Percentiles rank a stretch among this genome's conserved stretches.
Conservation (phyloP, 2,113 vertebrate genomes). For the Bos javanicus region DNA sequence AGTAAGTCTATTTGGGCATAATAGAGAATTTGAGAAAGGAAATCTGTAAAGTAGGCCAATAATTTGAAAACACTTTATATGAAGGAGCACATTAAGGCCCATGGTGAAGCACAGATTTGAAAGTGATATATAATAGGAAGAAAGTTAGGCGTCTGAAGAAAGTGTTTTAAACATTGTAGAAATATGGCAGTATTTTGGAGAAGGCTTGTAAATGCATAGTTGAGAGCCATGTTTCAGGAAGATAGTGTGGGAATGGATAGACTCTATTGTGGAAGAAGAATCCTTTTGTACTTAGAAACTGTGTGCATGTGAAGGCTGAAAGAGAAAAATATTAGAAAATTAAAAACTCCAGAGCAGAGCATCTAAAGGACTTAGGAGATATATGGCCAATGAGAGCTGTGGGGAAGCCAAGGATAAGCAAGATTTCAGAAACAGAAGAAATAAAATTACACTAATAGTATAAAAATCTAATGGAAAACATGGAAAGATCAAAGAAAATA, state of each 20-base stretch:
- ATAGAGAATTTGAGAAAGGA: neutral
- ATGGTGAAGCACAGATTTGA: neutral
- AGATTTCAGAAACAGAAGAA: neutral
- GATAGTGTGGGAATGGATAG: neutral
- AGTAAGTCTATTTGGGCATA: neutral
- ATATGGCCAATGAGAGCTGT: rapidly evolving
- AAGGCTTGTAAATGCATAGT: neutral
- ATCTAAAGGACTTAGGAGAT: neutral
- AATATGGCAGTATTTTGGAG: neutral
- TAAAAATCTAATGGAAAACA: neutral
- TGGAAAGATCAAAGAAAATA: neutral
- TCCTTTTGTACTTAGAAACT: neutral
- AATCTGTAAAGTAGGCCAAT: neutral
- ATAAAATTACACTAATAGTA: neutral
- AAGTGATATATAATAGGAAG: neutral
- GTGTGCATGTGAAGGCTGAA: neutral
- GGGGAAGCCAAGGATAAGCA: neutral
- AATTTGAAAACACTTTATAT: neutral
- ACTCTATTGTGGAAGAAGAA: neutral
- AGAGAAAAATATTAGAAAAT: neutral
- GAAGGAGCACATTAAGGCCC: neutral
- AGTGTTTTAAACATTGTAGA: neutral
- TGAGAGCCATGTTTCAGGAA: neutral
- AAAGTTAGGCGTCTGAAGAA: neutral
- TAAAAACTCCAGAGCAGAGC: neutral